These are phyloP conservation scores for Troilus luridus DNA, from an alignment of 2,888 invertebrate species.

Conservation along the genomic window DNA sequence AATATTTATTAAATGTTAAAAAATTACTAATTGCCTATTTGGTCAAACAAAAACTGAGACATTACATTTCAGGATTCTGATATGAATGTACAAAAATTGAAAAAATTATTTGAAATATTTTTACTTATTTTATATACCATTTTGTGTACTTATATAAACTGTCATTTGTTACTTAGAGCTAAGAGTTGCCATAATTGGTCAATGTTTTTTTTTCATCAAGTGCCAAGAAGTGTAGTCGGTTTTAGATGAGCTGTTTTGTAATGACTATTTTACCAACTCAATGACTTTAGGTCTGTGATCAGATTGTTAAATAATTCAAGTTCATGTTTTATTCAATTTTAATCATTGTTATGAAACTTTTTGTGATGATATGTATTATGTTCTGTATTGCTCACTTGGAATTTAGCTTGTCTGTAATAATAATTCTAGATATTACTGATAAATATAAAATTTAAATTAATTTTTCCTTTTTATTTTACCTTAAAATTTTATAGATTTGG, in stretches of 20 bases:
- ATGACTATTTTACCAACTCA: constrained; percentile 34
- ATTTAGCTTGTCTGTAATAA: constrained; percentile 58
- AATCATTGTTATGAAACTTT: constrained; percentile 51
- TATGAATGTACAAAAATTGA: neutral
- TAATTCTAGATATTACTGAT: constrained; percentile 57
- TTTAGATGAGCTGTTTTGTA: constrained; percentile 20
- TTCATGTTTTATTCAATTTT: constrained; percentile 54
- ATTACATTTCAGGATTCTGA: neutral
- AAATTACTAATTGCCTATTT: neutral
- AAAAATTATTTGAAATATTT: constrained; percentile 33
- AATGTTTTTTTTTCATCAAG: constrained; percentile 53
- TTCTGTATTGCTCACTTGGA: constrained; percentile 58
- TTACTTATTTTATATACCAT: constrained; percentile 54
- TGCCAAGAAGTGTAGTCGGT: constrained; percentile 53
- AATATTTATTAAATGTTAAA: constrained; percentile 47
- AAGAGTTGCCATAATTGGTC: constrained; percentile 54
- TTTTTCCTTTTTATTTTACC: neutral
- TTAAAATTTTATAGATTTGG: neutral
- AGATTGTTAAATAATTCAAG: constrained; percentile 31
- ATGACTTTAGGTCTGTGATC: constrained; percentile 57
- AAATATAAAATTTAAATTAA: constrained; percentile 54
- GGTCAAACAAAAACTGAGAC: neutral
- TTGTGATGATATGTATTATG: constrained; percentile 53
- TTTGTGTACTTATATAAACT: constrained; percentile 52
- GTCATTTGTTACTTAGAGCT: constrained; percentile 29